These are phyloP conservation scores for Onychostoma macrolepis DNA, from an alignment of 2,113 vertebrate genomes.

Conservation along the genomic window DNA sequence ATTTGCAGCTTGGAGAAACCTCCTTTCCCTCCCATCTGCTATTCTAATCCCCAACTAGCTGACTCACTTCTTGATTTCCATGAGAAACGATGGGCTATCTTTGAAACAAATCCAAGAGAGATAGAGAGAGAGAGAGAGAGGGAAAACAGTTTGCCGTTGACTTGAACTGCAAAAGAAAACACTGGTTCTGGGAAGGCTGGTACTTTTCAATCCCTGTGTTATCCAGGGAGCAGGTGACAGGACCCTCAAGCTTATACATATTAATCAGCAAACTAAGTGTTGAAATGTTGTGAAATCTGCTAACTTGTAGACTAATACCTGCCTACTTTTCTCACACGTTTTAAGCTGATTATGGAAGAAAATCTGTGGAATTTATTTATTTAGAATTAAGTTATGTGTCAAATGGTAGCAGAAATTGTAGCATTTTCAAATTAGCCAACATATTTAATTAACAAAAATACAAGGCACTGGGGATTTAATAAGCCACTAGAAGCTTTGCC, in stretches of 20 bases:
- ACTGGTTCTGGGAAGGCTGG: not conserved
- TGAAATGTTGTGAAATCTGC: conserved; percentile 31
- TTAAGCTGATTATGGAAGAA: not conserved
- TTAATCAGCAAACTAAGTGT: conserved; percentile 51
- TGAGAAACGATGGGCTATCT: not conserved
- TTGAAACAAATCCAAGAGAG: conserved; percentile 14
- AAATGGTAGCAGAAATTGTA: not conserved
- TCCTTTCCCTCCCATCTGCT: not conserved
- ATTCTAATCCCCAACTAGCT: conserved; percentile 2
- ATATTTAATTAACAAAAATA: not conserved
- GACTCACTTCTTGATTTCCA: conserved; percentile 33
- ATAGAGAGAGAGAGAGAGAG: not conserved
- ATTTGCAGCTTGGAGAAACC: conserved; percentile 11
- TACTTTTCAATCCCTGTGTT: not conserved
- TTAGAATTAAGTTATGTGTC: not conserved
- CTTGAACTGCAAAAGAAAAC: conserved; percentile 12
- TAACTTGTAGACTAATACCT: not conserved
- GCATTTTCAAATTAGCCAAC: not conserved
- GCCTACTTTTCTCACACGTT: conserved; percentile 10
- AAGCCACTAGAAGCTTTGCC: not conserved
- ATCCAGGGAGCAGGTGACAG: not conserved
- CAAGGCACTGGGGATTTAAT: not conserved
- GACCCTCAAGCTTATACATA: conserved; percentile 44
- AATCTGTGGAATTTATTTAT: not conserved
- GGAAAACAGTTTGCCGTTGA: not conserved